Base-by-base conservation (phyloP, 2,797 vertebrate genomes). In the Micropoecilia bifurca region DNA sequence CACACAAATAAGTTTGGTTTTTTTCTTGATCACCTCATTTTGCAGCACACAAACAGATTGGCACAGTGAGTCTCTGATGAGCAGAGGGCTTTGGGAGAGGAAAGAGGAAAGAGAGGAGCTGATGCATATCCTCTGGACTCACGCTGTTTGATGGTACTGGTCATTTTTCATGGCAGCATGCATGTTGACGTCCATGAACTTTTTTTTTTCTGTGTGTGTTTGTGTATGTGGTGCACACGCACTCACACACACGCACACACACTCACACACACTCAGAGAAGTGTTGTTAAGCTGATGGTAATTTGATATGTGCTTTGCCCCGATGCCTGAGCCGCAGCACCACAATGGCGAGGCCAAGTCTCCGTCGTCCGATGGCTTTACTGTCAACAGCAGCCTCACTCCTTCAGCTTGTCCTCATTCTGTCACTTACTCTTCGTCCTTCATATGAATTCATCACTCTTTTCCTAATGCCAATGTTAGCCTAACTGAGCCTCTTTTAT, bases 101-200 rank as follows among this genome's bases (percentile, higher is more conserved):
- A 81, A 88, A 90, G 75, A 81, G 87, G 88, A 89, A 90, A 16
- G 83, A 90, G 83, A 85, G 50, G 83, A 91, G 88, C 88, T 90
- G 89, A 92, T 92, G 88, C 78, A 76, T 90, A 92, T 94, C 91
- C 90, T 91, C 82, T 90, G 86, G 83, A 83, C 87, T 85, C 88
- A 77, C 86, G 43, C 87, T 82, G 85, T 75, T 81, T 50, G 73
- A 68, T 81, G 81, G 83, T 76, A 77, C 50, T 48, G 80, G 75
- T 84, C 81, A 87, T 91, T 91, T 91, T 75, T 88, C 83, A 84
- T 90, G 87, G 50, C 74, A 81, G 77, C 80, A 63, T 81, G 73
- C 33, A 72, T 68, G 79, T 80, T 25, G 1, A 39, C 61, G 47
- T 74, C 61, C 25, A 63, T 39, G 43, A 48, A 12, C 66, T 28